These are phyloP conservation scores for Cavia aperea DNA, from an alignment of 2,113 vertebrate species.

Conservation along the genomic window DNA sequence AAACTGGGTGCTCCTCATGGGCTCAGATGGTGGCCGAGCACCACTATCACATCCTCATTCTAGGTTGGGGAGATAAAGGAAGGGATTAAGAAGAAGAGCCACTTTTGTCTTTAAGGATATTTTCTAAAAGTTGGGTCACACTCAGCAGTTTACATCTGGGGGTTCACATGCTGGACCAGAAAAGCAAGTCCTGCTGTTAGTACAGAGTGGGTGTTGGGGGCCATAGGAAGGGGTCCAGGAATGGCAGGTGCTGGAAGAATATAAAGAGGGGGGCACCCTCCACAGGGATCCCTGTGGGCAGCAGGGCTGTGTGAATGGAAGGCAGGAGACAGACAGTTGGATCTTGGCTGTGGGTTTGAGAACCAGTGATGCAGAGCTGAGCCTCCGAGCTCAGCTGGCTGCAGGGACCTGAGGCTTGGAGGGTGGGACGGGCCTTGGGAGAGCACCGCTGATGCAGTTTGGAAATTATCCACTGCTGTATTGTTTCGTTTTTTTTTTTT, in stretches of 20 bases:
- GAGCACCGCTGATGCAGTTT: conserved; percentile 8
- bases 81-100: background rate
- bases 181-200: background rate
- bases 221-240: background rate
- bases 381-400: too few relatives aligned
- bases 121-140: background rate
- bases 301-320: background rate
- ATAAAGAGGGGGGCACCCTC: background rate
- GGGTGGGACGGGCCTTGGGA: too few relatives aligned
- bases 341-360: background rate
- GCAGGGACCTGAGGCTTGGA: background rate
- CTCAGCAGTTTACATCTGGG: background rate
- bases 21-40: background rate
- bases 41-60: background rate
- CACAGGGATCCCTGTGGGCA: background rate
- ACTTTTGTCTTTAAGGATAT: conserved; percentile 12
- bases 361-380: background rate
- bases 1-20: background rate
- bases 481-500: background rate
- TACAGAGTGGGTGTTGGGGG: background rate
- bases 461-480: background rate
- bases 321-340: background rate
- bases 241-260: background rate
- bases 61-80: background rate
- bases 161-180: background rate